Percentiles rank a stretch among this genome's conserved stretches.
Evolutionary conservation across 2,113 vertebrate species (phyloP).

Genomic region (Haplochromis vanheusdeni): DNA sequence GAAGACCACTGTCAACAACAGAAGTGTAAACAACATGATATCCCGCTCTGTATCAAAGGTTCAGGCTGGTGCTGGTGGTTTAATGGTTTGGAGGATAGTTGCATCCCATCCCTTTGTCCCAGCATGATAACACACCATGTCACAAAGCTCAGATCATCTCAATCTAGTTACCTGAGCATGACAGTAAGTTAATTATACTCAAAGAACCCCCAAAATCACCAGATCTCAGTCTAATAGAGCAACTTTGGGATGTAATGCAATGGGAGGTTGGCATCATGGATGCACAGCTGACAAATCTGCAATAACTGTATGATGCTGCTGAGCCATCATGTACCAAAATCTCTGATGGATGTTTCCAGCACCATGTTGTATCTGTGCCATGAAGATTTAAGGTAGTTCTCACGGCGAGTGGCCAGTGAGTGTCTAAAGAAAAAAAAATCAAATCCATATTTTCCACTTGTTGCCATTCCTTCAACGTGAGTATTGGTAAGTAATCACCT

Average conservation of each 20-base stretch:
- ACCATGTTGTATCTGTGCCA: not conserved
- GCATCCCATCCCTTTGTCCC: not conserved
- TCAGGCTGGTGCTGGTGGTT: not conserved
- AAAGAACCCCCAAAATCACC: not conserved
- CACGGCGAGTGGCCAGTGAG: not conserved
- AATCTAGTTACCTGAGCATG: not conserved
- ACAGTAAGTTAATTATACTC: not conserved
- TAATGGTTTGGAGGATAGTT: not conserved
- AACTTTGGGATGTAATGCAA: not conserved
- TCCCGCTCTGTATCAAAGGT: not conserved
- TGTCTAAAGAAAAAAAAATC: not conserved
- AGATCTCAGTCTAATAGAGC: not conserved
- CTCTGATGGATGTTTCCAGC: not conserved
- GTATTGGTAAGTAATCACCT: not conserved
- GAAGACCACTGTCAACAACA: not conserved
- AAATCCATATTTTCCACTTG: not conserved
- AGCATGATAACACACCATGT: not conserved
- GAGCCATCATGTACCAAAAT: not conserved
- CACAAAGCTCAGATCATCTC: not conserved
- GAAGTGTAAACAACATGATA: not conserved
- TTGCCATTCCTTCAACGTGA: not conserved
- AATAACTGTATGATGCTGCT: not conserved
- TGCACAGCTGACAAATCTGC: not conserved
- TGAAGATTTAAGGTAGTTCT: not conserved
- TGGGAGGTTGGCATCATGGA: not conserved